Evolutionary conservation across 1,140 invertebrate genomes (phyloP).

Genomic region (Drosophila tsacasi): DNA sequence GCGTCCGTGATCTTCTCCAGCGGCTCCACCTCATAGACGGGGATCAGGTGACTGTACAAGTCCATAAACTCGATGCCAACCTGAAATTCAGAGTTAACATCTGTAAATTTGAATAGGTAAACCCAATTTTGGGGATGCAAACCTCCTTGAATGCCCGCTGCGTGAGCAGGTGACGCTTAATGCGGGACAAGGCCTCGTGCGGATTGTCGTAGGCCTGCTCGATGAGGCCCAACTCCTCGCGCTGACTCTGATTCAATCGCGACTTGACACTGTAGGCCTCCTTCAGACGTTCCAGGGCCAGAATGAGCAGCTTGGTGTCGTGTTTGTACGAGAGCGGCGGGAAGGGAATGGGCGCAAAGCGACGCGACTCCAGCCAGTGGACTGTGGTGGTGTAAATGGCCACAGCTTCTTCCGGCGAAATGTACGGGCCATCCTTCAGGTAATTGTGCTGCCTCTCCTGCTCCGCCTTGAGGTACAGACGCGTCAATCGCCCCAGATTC

Average conservation of each 20-base stretch:
- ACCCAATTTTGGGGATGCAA: conserved; percentile 63
- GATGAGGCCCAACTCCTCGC: conserved; percentile 99
- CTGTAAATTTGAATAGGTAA: not conserved
- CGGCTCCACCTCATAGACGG: conserved; percentile 99
- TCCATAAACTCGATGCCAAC: conserved; percentile 99
- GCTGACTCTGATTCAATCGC: conserved; percentile 98
- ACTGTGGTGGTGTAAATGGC: conserved; percentile 99
- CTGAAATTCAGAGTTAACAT: conserved; percentile 82
- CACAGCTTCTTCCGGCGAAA: conserved; percentile 99
- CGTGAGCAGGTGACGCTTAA: conserved; percentile 99
- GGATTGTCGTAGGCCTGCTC: conserved; percentile 99
- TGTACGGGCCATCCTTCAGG: conserved; percentile 99
- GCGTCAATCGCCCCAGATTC: conserved; percentile 97
- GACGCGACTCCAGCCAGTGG: conserved; percentile 98
- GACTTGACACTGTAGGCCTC: conserved; percentile 99
- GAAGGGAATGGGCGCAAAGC: conserved; percentile 99
- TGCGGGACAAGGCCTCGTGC: conserved; percentile 99
- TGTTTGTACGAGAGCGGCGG: conserved; percentile 99
- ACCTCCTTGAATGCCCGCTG: conserved; percentile 99
- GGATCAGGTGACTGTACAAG: conserved; percentile 98
- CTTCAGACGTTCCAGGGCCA: conserved; percentile 98
- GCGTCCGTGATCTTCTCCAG: conserved; percentile 99
- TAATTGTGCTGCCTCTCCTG: conserved; percentile 99
- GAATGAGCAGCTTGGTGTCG: conserved; percentile 98
- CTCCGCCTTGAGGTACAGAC: conserved; percentile 99